These are phyloP conservation scores for Calliphora vicina DNA, from an alignment of 1,140 invertebrate genomes.

Conservation along the genomic window DNA sequence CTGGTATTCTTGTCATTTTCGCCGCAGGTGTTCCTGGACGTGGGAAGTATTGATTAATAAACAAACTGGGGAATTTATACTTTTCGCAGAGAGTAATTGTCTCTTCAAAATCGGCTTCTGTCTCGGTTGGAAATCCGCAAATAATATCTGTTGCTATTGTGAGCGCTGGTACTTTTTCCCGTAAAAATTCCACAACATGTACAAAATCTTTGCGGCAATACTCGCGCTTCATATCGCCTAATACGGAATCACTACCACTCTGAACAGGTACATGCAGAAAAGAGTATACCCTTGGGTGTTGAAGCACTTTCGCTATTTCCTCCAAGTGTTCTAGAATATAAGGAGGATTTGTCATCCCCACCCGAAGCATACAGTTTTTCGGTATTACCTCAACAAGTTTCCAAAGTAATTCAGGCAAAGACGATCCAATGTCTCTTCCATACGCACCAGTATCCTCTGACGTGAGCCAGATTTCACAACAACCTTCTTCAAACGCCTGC, in stretches of 20 bases:
- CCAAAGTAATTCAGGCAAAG: conserved; percentile 86
- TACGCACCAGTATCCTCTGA: conserved; percentile 98
- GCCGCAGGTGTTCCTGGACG: conserved; percentile 95
- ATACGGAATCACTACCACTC: conserved; percentile 91
- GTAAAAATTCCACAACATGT: conserved; percentile 86
- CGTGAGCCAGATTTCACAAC: conserved; percentile 97
- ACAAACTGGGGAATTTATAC: conserved; percentile 92
- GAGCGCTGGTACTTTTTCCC: conserved; percentile 74
- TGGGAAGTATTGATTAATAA: conserved; percentile 98
- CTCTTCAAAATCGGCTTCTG: conserved; percentile 87
- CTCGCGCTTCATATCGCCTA: conserved; percentile 96
- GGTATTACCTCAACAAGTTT: conserved; percentile 90
- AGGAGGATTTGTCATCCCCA: conserved; percentile 98
- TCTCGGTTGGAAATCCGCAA: conserved; percentile 98
- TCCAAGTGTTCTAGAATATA: conserved; percentile 96
- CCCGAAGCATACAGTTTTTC: conserved; percentile 83
- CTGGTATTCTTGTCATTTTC: conserved; percentile 79
- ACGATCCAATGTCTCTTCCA: conserved; percentile 91
- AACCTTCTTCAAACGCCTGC: conserved; percentile 92
- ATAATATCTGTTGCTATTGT: conserved; percentile 99
- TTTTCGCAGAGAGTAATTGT: conserved; percentile 85
- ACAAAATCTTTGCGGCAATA: conserved; percentile 91
- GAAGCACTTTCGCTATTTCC: conserved; percentile 89
- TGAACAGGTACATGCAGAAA: conserved; percentile 98
- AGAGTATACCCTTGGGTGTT: conserved; percentile 89